These are phyloP conservation scores for Calypte anna DNA, from an alignment of 2,113 vertebrate species.

Conservation along the genomic window DNA sequence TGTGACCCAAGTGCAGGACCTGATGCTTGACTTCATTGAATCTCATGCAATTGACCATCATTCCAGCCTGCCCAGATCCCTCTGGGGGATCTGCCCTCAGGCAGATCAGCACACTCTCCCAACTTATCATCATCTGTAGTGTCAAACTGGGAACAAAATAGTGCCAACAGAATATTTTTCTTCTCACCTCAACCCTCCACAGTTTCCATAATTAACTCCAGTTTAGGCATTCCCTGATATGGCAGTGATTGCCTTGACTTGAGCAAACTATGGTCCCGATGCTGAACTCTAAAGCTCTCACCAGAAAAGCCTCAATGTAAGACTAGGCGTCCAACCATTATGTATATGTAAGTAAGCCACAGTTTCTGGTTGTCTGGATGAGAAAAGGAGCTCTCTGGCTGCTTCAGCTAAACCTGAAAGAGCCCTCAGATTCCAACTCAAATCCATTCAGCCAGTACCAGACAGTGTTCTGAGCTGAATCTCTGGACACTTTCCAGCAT, in stretches of 20 bases:
- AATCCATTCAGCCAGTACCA: background rate
- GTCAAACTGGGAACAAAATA: background rate
- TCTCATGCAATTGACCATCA: too few species aligned
- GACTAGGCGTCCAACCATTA: background rate
- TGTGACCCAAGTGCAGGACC: too few species aligned
- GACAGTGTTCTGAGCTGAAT: background rate
- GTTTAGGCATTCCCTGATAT: background rate
- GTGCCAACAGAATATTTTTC: background rate
- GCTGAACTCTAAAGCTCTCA: background rate
- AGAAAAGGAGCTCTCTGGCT: background rate
- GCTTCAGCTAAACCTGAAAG: background rate
- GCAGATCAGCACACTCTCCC: too few species aligned
- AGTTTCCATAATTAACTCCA: background rate
- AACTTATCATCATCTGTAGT: background rate
- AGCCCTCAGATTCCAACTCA: background rate
- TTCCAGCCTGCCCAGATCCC: too few species aligned
- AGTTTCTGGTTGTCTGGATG: background rate
- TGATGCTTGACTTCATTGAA: too few species aligned
- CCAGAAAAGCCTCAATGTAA: background rate
- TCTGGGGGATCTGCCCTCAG: too few species aligned
- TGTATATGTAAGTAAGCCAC: background rate
- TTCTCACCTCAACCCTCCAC: background rate
- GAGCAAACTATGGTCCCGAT: background rate
- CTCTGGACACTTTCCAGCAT: rapidly evolving
- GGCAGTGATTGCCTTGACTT: background rate